A percentile compares a stretch with the other conserved stretches of the same genome.
phyloP scores from a whole-genome alignment of 2,797 vertebrate species.

The Paratrypauchen microcephalus region DNA sequence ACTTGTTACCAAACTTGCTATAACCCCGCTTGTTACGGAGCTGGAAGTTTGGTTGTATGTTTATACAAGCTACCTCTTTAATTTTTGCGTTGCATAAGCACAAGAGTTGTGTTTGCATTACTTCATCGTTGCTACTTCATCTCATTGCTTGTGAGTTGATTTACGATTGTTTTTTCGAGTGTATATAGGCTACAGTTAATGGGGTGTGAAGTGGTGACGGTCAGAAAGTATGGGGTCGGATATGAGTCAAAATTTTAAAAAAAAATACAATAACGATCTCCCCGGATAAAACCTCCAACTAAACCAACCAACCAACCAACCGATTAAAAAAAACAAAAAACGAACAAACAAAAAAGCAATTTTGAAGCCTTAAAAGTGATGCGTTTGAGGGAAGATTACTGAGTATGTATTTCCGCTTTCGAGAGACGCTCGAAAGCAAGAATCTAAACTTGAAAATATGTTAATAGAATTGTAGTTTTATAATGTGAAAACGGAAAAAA shows the following conservation, averaged over 20 bases:
- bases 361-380: slow-evolving; percentile 85
- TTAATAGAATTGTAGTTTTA: slow-evolving; percentile 86
- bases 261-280: slow-evolving; percentile 39
- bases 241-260: slow-evolving; percentile 41
- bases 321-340: slow-evolving; percentile 54
- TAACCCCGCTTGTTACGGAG: slow-evolving; percentile 77
- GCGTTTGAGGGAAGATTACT: slow-evolving; percentile 61
- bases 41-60: slow-evolving; percentile 67
- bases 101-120: slow-evolving; percentile 78
- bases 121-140: slow-evolving; percentile 80
- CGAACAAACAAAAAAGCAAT: slow-evolving; percentile 54
- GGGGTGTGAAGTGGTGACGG: slow-evolving; percentile 57
- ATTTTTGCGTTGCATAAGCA: slow-evolving; percentile 73
- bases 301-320: slow-evolving; percentile 28
- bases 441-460: slow-evolving; percentile 84
- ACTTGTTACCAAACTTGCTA: slow-evolving; percentile 86
- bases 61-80: slow-evolving; percentile 93
- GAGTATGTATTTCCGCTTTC: slow-evolving; percentile 77
- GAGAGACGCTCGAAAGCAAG: slow-evolving; percentile 74
- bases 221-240: slow-evolving; percentile 55
- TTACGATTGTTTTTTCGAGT: slow-evolving; percentile 71
- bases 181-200: slow-evolving; percentile 52
- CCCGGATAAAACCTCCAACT: slow-evolving; percentile 40
- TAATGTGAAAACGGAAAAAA: slow-evolving; percentile 78
- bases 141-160: slow-evolving; percentile 77